Evolutionary conservation across 2,113 vertebrate genomes (phyloP).

Genomic region (Prolemur simus): DNA sequence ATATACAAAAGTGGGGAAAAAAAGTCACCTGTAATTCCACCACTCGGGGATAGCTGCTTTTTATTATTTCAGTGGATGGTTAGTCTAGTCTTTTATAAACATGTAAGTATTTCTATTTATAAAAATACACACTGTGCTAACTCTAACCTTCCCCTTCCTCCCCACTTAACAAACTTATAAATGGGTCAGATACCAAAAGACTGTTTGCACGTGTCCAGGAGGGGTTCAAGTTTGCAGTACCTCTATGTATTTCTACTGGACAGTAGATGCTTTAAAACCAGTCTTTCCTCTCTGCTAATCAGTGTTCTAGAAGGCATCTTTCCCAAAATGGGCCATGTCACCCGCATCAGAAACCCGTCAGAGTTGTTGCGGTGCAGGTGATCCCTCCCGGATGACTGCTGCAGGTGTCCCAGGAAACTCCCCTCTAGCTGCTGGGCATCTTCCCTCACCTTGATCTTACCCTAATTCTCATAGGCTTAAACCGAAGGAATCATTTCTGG

Average conservation of each 20-base stretch:
- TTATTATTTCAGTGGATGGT: background rate
- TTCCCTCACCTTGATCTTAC: background rate
- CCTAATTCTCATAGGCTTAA: background rate
- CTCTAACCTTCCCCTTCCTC: background rate
- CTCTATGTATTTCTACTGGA: background rate
- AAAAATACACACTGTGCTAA: background rate
- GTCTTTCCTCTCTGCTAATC: background rate
- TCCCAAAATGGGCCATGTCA: background rate
- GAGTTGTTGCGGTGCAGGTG: background rate
- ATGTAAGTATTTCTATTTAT: background rate
- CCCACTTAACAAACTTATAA: background rate
- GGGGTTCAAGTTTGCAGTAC: background rate
- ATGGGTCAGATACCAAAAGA: background rate
- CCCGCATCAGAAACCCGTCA: too few species aligned
- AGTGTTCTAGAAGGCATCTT: background rate
- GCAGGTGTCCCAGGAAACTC: background rate
- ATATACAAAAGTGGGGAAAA: background rate
- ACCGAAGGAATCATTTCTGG: background rate
- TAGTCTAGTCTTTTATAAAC: background rate
- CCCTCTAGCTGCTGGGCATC: background rate
- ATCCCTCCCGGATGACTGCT: background rate
- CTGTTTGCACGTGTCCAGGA: background rate
- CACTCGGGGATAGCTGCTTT: background rate
- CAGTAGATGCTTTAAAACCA: background rate
- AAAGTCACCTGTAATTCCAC: background rate